Percentiles rank a stretch among this genome's conserved stretches.
Evolutionary conservation across 2,888 invertebrate species (phyloP).

Genomic region (Hyalella azteca): DNA sequence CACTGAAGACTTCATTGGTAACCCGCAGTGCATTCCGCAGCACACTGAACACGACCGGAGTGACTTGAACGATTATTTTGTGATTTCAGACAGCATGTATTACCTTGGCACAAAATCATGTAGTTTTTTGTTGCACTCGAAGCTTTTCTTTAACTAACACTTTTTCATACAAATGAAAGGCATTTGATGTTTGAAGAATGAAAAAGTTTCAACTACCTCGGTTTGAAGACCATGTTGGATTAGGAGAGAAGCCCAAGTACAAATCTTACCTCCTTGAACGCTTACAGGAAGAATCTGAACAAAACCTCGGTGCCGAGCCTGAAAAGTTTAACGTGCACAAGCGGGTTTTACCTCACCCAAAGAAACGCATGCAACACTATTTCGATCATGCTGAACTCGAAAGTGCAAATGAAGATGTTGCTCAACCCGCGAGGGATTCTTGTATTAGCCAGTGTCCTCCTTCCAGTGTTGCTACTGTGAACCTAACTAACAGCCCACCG

Average conservation of each 20-base stretch:
- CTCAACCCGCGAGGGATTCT: background rate
- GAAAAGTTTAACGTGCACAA: background rate
- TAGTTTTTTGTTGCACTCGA: too few species aligned
- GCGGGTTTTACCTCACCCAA: background rate
- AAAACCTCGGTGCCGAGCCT: background rate
- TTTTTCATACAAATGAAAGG: too few species aligned
- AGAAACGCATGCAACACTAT: conserved; percentile 30
- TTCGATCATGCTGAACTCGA: background rate
- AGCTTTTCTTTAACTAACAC: too few species aligned
- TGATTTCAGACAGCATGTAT: too few species aligned
- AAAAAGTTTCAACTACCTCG: conserved; percentile 10
- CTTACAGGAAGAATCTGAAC: conserved; percentile 1
- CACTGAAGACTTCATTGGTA: too few species aligned
- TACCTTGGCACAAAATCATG: too few species aligned
- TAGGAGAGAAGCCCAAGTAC: conserved; percentile 26
- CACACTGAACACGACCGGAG: too few species aligned
- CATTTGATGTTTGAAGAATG: too few species aligned
- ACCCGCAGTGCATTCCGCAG: too few species aligned
- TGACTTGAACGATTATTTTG: too few species aligned
- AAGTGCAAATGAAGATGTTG: background rate
- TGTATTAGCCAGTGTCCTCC: background rate
- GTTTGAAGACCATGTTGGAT: conserved; percentile 20
- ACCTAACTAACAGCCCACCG: background rate
- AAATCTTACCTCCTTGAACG: conserved; percentile 29
- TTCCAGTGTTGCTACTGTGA: background rate